Evolutionary conservation across 2,888 invertebrate genomes (phyloP), one percentile per base, ranked within the genome.

Genomic region (Hypercompe scribonia): DNA sequence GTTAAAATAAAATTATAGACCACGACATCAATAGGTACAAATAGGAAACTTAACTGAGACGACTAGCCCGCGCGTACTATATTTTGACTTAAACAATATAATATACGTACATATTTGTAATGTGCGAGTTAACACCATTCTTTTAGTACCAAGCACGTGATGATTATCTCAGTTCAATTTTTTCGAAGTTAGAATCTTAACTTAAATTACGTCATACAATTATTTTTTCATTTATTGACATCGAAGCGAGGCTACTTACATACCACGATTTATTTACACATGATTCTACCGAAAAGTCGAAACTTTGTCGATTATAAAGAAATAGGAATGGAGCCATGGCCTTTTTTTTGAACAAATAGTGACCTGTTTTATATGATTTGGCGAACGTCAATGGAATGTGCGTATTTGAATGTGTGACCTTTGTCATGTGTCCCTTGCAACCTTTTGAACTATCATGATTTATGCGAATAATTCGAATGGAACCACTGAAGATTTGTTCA

Each of bases 291-390:
- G 74, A 63, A 71, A 82, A 76, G 67, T 75, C 77, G 34, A 64
- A 68, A 74, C 73, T 73, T 77, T 58, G 74, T 77, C 83, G 81
- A 84, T 83, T 84, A 83, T 81, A 81, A 83, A 83, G 79, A 83
- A 83, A 83, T 77, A 82, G 83, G 74, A 76, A 82, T 72, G 68
- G 77, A 75, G 68, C 72, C 71, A 65, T 76, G 73, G 39, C 75
- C 76, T 74, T 83, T 84, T 82, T 73, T 83, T 81, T 76, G 71
- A 65, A 64, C 75, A 82, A 81, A 83, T 73, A 83, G 69, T 84
- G 54, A 71, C 78, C 73, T 73, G 75, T 84, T 80, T 76, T 80
- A 76, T 80, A 75, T 82, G 83, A 82, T 82, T 80, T 82, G 71
- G 69, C 65, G 72, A 72, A 74, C 75, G 66, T n/a, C 76, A 74